Percentiles rank a stretch among this genome's conserved stretches.
Evolutionary conservation across 2,113 vertebrate genomes (phyloP).

Genomic region (Phaethon lepturus): DNA sequence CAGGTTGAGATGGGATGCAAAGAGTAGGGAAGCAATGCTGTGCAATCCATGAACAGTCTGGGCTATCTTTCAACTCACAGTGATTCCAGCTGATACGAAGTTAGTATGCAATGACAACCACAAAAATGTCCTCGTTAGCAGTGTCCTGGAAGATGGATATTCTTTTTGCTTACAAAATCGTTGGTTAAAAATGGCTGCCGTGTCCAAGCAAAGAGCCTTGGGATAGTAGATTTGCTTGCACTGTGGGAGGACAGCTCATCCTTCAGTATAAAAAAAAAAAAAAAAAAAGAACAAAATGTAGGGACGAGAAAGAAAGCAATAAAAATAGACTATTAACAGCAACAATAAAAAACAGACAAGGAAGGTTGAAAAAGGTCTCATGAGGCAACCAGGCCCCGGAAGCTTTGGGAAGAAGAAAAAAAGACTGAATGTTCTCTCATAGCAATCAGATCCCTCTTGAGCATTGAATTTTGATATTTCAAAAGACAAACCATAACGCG

Average conservation of each 20-base stretch:
- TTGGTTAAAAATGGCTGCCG: background rate
- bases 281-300: background rate
- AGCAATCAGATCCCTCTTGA: background rate
- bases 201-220: background rate
- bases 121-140: background rate
- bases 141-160: background rate
- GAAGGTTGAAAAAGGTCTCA: background rate
- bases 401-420: background rate
- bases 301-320: background rate
- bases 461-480: background rate
- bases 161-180: conserved; percentile 4
- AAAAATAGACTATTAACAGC: conserved; percentile 2
- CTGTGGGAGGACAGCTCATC: conserved; percentile 16
- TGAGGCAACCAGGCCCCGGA: background rate
- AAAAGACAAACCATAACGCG: background rate
- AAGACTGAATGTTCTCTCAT: background rate
- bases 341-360: background rate
- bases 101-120: background rate
- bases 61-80: background rate
- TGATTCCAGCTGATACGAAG: background rate
- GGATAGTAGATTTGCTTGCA: background rate
- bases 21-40: background rate
- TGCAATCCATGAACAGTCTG: background rate
- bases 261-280: background rate
- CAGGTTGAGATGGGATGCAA: background rate